Base-by-base conservation (phyloP, 1,140 invertebrate genomes). In the Olivierus martensii region DNA sequence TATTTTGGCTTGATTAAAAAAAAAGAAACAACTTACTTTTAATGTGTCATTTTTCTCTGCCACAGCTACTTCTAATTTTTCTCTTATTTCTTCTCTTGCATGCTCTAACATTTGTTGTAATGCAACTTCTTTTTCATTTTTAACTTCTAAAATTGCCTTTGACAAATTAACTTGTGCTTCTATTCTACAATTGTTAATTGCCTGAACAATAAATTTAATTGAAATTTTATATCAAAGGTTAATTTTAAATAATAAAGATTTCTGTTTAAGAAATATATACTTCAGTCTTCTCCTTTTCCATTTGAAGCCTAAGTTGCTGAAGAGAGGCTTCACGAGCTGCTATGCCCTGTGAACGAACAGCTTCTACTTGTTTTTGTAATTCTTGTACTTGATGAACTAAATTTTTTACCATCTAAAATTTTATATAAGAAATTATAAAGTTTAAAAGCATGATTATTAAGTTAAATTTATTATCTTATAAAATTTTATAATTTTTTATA, bases 211-310 rank as follows among this genome's bases (percentile, higher is more conserved):
- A 58, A 50, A 12, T 34, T 35, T 46, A 46, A n/a, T n/a, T n/a
- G n/a, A n/a, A n/a, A n/a, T n/a, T n/a, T n/a, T n/a, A n/a, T n/a
- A n/a, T n/a, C n/a, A n/a, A n/a, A n/a, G n/a, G 22, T 36, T 37
- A 38, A n/a, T 35, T 14, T 36, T 52, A 37, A 17, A 14, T 19
- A 18, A 12, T 18, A 15, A 17, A 10, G n/a, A n/a, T n/a, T n/a
- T n/a, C n/a, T n/a, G n/a, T n/a, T n/a, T n/a, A n/a, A 10, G 18
- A 9, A 28, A 28, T 51, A 14, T 39, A 14, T 69, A 60, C 76
- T 52, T 65, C 67, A 71, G 64, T 75, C 72, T 68, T 79, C 74
- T 70, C 80, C 75, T 75, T 83, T 77, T 69, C 83, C 60, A 68
- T 59, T 51, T 71, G 68, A 37, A 58, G 37, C 45, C 62, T 62